Evolutionary conservation across 2,888 invertebrate genomes (phyloP), one percentile per base, ranked within the genome.

Genomic region (Alitta virens): DNA sequence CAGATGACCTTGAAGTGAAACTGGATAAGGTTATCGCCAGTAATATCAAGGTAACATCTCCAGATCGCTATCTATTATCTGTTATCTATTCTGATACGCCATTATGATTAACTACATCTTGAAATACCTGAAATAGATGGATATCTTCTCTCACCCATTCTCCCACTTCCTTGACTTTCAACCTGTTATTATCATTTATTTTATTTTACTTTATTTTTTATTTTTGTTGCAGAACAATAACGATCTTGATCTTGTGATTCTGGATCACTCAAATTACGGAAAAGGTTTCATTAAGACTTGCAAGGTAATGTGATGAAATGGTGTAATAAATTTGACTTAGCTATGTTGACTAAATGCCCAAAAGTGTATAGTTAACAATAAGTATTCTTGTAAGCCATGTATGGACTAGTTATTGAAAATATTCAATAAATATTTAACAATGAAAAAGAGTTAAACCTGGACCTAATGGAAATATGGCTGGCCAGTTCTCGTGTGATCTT

Each of bases 221-320:
- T 62, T 27, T 54, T 43, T 9, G 14, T 52, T 62, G 27, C 73
- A 84, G 84, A 81, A 79, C 63, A 79, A 80, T 62, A 76, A 78
- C 40, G 84, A 85, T 68, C 70, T 84, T 53, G 83, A 84, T 66
- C 75, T 84, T 25, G 71, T 73, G 64, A 76, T 84, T 16, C 69
- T 74, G 33, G 83, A 84, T 63, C 83, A 82, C 67, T 68, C 71
- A 25, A 70, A 72, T 16, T 85, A 82, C 78, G 84, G 84, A 0
- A 85, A 84, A 73, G 84, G 84, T 21, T 76, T 82, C 61, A 83
- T 85, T 27, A 85, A 85, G 68, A 80, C 76, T 46, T 83, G 83
- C 69, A 81, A 81, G 73, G 81, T 84, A 60, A 54, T 59, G 21
- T 40, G n/a, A n/a, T n/a, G n/a, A n/a, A n/a, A n/a, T n/a, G n/a